These are phyloP conservation scores for Lethenteron camtschaticum DNA, from an alignment of 2,113 vertebrate species.

Conservation along the genomic window DNA sequence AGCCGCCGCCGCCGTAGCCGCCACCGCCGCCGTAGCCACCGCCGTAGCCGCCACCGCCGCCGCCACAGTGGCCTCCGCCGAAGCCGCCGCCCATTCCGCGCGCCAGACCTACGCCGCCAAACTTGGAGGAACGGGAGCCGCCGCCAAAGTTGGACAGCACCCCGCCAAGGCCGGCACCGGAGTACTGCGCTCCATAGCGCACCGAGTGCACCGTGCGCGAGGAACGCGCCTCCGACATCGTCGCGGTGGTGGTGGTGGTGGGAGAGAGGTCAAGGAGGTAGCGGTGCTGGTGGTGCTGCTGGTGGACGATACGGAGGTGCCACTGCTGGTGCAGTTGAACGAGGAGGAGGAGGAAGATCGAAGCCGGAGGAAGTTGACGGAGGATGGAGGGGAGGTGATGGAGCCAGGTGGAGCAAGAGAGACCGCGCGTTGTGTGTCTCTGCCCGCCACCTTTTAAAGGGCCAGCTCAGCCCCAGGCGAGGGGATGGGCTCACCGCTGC, in stretches of 20 bases:
- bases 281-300: not conserved
- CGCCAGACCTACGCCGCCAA: conserved; percentile 10
- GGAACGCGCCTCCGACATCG: too few species aligned
- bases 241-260: not conserved
- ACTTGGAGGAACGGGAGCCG: not conserved
- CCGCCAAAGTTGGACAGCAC: conserved; percentile 5
- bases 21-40: not conserved
- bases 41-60: not conserved
- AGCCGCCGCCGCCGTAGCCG: not conserved
- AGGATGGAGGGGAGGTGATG: not conserved
- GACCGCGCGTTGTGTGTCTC: too few species aligned
- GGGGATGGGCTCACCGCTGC: not conserved
- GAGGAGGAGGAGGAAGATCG: not conserved
- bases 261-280: not conserved
- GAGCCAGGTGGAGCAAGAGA: not conserved
- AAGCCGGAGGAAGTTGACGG: not conserved
- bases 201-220: not conserved
- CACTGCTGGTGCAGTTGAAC: too few species aligned
- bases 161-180: not conserved
- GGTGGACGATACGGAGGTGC: not conserved
- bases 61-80: not conserved
- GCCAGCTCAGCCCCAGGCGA: not conserved
- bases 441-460: too few species aligned
- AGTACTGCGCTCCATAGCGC: not conserved
- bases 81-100: conserved; percentile 8